Evolutionary conservation across 1,140 invertebrate species (phyloP).

Genomic region (Aleiodes sp.): DNA sequence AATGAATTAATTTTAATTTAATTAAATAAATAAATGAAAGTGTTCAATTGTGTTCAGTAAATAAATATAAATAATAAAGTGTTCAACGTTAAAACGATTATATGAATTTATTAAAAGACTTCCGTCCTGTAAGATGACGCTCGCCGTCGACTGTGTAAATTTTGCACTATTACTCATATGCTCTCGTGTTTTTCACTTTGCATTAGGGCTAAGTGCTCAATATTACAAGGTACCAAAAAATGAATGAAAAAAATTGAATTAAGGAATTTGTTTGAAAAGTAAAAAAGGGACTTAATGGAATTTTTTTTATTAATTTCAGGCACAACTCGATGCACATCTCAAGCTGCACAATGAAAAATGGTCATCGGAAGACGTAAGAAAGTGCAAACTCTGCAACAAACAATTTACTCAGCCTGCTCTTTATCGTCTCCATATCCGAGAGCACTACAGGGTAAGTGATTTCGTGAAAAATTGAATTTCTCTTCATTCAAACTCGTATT

Average conservation of each 20-base stretch:
- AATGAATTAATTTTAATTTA: background rate
- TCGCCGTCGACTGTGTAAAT: slow-evolving; percentile 51
- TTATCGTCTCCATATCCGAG: slow-evolving; percentile 56
- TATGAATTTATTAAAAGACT: slow-evolving; percentile 56
- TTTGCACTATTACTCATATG: slow-evolving; percentile 51
- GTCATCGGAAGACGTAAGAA: slow-evolving; percentile 52
- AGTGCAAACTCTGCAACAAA: slow-evolving; percentile 59
- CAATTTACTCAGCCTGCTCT: slow-evolving; percentile 56
- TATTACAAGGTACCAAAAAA: slow-evolving; percentile 50
- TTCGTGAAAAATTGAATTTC: background rate
- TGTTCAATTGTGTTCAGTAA: slow-evolving; percentile 3
- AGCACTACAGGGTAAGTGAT: slow-evolving; percentile 54
- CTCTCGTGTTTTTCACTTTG: slow-evolving; percentile 51
- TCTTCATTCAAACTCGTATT: background rate
- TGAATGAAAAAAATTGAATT: slow-evolving; percentile 1
- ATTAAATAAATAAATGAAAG: slow-evolving; percentile 6
- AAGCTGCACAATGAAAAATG: slow-evolving; percentile 58
- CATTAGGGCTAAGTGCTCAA: slow-evolving; percentile 51
- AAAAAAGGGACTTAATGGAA: background rate
- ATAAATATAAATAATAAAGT: slow-evolving; percentile 9
- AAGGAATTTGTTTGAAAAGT: no score
- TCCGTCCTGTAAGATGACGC: slow-evolving; percentile 43
- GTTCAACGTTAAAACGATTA: slow-evolving; percentile 41
- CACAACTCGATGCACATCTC: slow-evolving; percentile 54
- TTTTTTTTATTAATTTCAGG: slow-evolving; percentile 37